Evolutionary conservation across 2,113 vertebrate species (phyloP).

Genomic region (Pelecanoides urinatrix): DNA sequence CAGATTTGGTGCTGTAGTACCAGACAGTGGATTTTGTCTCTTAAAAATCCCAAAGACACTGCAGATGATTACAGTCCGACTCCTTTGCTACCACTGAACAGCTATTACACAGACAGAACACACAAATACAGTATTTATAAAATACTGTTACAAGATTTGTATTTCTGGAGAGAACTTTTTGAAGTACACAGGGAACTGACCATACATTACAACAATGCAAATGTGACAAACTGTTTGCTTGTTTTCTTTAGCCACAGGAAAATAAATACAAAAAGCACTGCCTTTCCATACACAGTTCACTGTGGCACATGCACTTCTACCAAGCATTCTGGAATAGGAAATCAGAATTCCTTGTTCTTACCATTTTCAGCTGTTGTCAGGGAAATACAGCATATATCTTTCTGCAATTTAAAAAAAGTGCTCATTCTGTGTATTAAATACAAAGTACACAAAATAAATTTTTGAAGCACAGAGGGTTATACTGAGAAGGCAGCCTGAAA

Average conservation of each 20-base stretch:
- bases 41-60: background rate
- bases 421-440: slow-evolving; percentile 90
- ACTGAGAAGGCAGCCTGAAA: slow-evolving; percentile 87
- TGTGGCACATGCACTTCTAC: slow-evolving; percentile 76
- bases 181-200: slow-evolving; percentile 61
- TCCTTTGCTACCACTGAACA: slow-evolving; percentile 31
- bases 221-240: slow-evolving; percentile 44
- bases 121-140: slow-evolving; percentile 58
- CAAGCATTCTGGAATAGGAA: slow-evolving; percentile 38
- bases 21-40: background rate
- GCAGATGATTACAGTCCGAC: background rate
- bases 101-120: slow-evolving; percentile 41
- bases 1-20: background rate
- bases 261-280: slow-evolving; percentile 74
- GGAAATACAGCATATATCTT: slow-evolving; percentile 56
- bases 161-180: slow-evolving; percentile 62
- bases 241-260: slow-evolving; percentile 62
- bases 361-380: slow-evolving; percentile 51
- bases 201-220: slow-evolving; percentile 55
- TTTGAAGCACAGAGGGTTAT: slow-evolving; percentile 82
- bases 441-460: slow-evolving; percentile 89
- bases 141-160: slow-evolving; percentile 49
- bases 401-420: slow-evolving; percentile 84
- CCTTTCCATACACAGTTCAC: slow-evolving; percentile 65
- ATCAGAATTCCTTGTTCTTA: slow-evolving; percentile 58